Percentiles rank a stretch among this genome's conserved stretches.
Evolutionary conservation across 35 echinoderm and acorn worm species (phyloP).

Genomic region (Apostichopus japonicus): DNA sequence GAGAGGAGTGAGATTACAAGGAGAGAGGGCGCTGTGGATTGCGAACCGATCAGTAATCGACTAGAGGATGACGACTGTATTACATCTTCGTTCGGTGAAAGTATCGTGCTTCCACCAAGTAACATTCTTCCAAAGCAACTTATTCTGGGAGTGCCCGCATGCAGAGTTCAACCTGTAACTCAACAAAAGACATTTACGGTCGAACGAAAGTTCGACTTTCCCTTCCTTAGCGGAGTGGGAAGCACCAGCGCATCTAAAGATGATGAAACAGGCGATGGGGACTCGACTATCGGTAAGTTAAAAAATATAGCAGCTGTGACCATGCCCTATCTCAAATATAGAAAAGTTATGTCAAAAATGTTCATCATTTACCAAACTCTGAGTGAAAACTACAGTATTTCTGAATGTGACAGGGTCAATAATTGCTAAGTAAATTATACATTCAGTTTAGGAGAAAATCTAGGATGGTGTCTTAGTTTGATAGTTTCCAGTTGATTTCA

Average conservation of each 20-base stretch:
- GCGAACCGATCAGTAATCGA: not conserved
- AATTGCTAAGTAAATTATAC: too few relatives aligned
- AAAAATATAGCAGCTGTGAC: too few relatives aligned
- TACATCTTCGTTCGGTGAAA: not conserved
- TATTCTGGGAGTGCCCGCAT: conserved; percentile 31
- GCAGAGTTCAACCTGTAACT: not conserved
- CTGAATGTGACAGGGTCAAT: too few relatives aligned
- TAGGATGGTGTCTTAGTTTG: too few relatives aligned
- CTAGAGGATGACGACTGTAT: too few relatives aligned
- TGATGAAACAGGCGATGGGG: not conserved
- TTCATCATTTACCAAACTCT: too few relatives aligned
- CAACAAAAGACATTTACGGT: not conserved
- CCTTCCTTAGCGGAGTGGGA: not conserved
- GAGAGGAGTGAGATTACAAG: not conserved
- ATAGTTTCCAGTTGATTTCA: too few relatives aligned
- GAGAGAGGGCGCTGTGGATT: not conserved
- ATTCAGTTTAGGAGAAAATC: too few relatives aligned
- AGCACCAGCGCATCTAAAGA: not conserved
- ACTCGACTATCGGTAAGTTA: too few relatives aligned
- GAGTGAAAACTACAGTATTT: too few relatives aligned
- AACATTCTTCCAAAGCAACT: conserved; percentile 32
- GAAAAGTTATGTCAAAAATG: too few relatives aligned
- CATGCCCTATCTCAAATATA: too few relatives aligned
- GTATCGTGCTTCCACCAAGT: not conserved
- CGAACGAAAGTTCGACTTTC: conserved; percentile 27